Conservation (phyloP, 92 coral and sea anemone genomes). For the Ricordea florida region DNA sequence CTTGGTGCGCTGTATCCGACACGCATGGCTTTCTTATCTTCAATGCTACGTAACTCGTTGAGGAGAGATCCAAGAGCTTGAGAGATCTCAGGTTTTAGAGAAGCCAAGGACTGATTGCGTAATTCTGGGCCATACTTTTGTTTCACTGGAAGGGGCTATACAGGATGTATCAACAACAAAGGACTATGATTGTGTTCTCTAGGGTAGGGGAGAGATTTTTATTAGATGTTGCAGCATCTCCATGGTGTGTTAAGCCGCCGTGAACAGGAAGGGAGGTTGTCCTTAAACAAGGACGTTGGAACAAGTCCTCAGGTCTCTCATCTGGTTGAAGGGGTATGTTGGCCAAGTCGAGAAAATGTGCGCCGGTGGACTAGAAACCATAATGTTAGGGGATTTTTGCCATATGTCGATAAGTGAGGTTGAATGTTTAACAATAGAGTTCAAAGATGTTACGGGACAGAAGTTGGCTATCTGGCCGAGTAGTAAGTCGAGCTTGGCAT, state of each 20-base stretch:
- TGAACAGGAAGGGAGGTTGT: slow-evolving; percentile 35
- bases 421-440: no score
- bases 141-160: slow-evolving; percentile 44
- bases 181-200: slow-evolving; percentile 53
- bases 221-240: slow-evolving; percentile 33
- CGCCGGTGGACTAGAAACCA: no score
- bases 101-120: slow-evolving; percentile 22
- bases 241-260: slow-evolving; percentile 58
- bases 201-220: slow-evolving; percentile 50
- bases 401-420: slow-evolving; percentile 46
- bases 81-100: slow-evolving; percentile 34
- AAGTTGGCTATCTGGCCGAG: no score
- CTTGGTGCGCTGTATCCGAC: no score
- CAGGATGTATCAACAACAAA: slow-evolving; percentile 67
- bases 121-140: slow-evolving; percentile 54
- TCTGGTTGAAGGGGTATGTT: no score
- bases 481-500: no score
- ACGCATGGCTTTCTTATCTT: no score
- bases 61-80: no score
- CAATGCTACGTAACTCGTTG: no score
- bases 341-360: no score
- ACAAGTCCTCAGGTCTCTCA: no score
- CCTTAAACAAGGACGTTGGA: slow-evolving; percentile 48
- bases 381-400: slow-evolving; percentile 16
- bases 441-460: no score